These are phyloP conservation scores for Miniopterus natalensis DNA, from an alignment of 2,113 vertebrate genomes.

Conservation along the genomic window DNA sequence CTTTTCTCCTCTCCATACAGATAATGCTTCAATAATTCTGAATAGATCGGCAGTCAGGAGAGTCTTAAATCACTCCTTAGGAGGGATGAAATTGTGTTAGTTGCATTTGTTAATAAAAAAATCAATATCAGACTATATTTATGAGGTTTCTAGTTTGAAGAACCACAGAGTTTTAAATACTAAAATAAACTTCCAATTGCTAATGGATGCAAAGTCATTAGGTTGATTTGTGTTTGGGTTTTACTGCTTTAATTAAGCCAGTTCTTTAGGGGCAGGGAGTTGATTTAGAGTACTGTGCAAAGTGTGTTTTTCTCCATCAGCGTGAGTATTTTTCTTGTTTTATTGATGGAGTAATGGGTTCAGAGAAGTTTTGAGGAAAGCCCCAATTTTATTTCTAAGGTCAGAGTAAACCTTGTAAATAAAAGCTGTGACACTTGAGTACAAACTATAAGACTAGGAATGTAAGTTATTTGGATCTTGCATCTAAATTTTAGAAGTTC, in stretches of 20 bases:
- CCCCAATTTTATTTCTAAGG: background rate
- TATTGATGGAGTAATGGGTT: constrained; percentile 41
- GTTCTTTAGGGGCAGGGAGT: background rate
- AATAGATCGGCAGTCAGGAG: background rate
- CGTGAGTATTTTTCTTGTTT: constrained; percentile 25
- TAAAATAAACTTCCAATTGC: constrained; percentile 23
- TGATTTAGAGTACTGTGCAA: background rate
- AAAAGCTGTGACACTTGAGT: background rate
- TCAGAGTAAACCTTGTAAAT: constrained; percentile 12
- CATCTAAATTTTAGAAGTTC: background rate
- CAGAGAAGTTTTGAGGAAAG: constrained; percentile 14
- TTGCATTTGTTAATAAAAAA: constrained; percentile 65
- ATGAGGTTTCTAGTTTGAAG: constrained; percentile 24
- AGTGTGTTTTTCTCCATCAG: background rate
- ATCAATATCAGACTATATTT: constrained; percentile 2
- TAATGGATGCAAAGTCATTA: background rate
- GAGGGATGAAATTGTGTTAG: constrained; percentile 44
- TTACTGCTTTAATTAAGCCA: constrained; percentile 11
- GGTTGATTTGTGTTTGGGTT: background rate
- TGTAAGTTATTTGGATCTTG: background rate
- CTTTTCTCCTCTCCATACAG: background rate
- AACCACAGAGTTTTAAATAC: constrained; percentile 26
- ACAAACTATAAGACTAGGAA: constrained; percentile 28
- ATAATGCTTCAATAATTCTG: background rate
- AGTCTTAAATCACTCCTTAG: background rate